These are phyloP conservation scores for Antheraea pernyi DNA, from an alignment of 1,140 invertebrate species.

Conservation along the genomic window DNA sequence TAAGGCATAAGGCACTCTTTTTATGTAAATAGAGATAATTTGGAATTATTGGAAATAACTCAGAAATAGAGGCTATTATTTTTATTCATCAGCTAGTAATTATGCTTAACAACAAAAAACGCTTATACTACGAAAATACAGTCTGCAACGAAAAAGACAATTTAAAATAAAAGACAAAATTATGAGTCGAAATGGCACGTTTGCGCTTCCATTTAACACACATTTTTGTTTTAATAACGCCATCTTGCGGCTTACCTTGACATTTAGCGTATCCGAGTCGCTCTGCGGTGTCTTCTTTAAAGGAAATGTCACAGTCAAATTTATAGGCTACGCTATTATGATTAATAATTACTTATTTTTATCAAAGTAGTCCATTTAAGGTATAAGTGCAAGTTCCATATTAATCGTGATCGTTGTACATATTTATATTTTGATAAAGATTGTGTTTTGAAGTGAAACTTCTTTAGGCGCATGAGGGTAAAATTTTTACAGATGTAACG, in stretches of 20 bases:
- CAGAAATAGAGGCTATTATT: background rate
- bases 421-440: too few species aligned
- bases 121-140: background rate
- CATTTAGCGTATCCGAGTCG: conserved; percentile 43
- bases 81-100: background rate
- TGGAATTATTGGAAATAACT: too few species aligned
- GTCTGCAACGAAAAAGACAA: background rate
- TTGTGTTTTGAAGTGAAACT: too few species aligned
- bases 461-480: too few species aligned
- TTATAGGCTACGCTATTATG: background rate
- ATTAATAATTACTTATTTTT: background rate
- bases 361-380: too few species aligned
- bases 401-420: too few species aligned
- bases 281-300: conserved; percentile 43
- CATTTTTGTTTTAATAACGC: conserved; percentile 44
- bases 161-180: conserved; percentile 8
- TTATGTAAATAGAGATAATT: too few species aligned
- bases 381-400: too few species aligned
- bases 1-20: too few species aligned
- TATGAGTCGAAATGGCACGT: conserved; percentile 9
- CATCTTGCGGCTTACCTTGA: conserved; percentile 53
- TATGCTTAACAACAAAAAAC: background rate
- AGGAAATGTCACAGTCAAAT: conserved; percentile 11
- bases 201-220: conserved; percentile 22
- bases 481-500: too few species aligned